Evolutionary conservation across 1,140 invertebrate genomes (phyloP), one percentile per base, ranked within the genome.

Genomic region (Orchesella cincta): DNA sequence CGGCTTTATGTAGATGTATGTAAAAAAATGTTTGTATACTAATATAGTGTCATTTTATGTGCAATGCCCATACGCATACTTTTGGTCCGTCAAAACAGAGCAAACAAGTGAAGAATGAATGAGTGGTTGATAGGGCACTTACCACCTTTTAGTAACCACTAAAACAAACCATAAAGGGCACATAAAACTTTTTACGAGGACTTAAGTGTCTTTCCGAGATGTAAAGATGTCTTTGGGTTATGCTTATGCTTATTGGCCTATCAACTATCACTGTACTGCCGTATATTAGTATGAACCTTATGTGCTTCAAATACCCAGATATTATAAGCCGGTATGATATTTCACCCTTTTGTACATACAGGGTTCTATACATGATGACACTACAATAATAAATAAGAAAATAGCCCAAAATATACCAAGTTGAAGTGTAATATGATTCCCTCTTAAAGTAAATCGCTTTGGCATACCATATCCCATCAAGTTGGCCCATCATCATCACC

Each of bases 151-250:
- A 57, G 8, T 57, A 57, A 57, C 52, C 52, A 57, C 52, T 57
- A 57, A 57, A 57, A 57, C 52, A 57, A 14, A 57, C 52, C 52
- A 57, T 57, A 57, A 57, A 57, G 52, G 52, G 52, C 52, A 57
- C 52, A 57, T 57, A 57, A 57, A 57, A 57, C 52, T 57, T 57
- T 57, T 57, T 57, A 57, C 52, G 52, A 57, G 52, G 52, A 57
- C 52, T 57, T 57, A 57, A 57, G 52, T 57, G 52, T 57, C 52
- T 57, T 57, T 57, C 23, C 23, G 3, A 23, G 52, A 14, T 57
- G 52, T 57, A 57, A 26, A 57, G 52, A n/a, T 57, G 52, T 14
- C 52, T 57, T 57, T 57, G 8, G 12, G 52, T 57, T 57, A 57
- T 57, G 52, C 23, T 57, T 26, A 57, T n/a, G 12, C 52, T 57